Conservation (phyloP, 2,888 invertebrate genomes). For the Megamerina dolium region DNA sequence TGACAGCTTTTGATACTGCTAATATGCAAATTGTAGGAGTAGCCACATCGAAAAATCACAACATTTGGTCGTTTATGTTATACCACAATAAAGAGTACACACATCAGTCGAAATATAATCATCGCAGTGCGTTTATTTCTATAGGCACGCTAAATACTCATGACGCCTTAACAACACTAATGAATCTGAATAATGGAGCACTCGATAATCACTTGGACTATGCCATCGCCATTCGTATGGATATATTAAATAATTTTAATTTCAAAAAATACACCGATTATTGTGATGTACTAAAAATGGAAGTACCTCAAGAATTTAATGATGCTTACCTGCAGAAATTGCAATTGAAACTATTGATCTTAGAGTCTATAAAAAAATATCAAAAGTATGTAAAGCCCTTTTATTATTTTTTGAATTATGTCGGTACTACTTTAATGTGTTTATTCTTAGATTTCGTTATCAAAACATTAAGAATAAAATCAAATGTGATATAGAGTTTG, state of each 20-base stretch:
- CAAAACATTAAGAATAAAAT: too few relatives aligned
- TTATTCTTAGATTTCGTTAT: too few relatives aligned
- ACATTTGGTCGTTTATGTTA: constrained; percentile 30
- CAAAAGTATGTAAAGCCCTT: constrained; percentile 22
- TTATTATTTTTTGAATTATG: background rate
- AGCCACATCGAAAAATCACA: constrained; percentile 27
- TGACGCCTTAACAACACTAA: constrained; percentile 23
- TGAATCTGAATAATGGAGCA: constrained; percentile 10
- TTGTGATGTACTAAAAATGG: constrained; percentile 14
- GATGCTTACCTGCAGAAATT: constrained; percentile 30
- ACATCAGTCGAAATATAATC: constrained; percentile 15
- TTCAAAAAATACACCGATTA: constrained; percentile 19
- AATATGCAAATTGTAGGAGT: constrained; percentile 36
- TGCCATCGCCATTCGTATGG: constrained; percentile 31
- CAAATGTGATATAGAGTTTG: constrained; percentile 17
- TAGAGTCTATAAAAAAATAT: constrained; percentile 18
- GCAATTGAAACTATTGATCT: constrained; percentile 32
- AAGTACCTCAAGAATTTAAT: constrained; percentile 18
- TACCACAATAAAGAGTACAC: constrained; percentile 31
- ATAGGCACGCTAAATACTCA: constrained; percentile 24
- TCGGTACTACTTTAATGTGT: too few relatives aligned
- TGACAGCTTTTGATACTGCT: constrained; percentile 24
- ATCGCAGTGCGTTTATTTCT: constrained; percentile 21
- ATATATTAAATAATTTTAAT: constrained; percentile 27
- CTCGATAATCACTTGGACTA: constrained; percentile 28